Base-by-base conservation (phyloP, 2,888 invertebrate species). In the Folsomia candida region DNA sequence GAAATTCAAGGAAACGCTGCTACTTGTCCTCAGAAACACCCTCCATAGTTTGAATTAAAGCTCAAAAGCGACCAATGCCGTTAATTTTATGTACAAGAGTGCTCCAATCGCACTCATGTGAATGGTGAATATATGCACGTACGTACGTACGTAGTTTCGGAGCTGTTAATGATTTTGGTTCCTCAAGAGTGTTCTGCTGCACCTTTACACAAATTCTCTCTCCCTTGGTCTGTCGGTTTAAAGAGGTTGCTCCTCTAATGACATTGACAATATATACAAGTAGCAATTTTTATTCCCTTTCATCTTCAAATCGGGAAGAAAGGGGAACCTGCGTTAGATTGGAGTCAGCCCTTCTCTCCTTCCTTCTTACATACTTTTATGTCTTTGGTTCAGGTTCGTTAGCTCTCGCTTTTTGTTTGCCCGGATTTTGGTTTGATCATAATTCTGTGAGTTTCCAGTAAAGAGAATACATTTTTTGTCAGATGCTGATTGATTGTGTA, bases 401-500 rank as follows among this genome's bases (percentile, higher is more conserved):
- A 65, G 57, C 18, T 57, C 27, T 65, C 22, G 27, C 28, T 65
- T 51, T 64, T 37, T 47, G 24, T 64, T 64, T 6, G 26, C 57
- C 65, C 20, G 65, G 6, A 4, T 65, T 65, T 65, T 2, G 65
- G n/a, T 54, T 54, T 65, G 65, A 65, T 65, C 65, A 70, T 70
- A 70, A 68, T 74, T 72, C 72, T 70, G 62, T 67, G 74, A 74
- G 74, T 72, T 74, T 69, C 71, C 70, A 70, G 67, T 62, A 74
- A 71, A 68, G 28, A 70, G 66, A 70, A 63, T 62, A 59, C 69
- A 59, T 69, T 65, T 62, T 60, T 58, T 69, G 72, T 72, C 68
- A 61, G 71, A 72, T 72, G 70, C 71, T 74, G 72, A 70, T 63
- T 70, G 71, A 69, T 63, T 73, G 73, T 70, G 66, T 70, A 65